Evolutionary conservation across 1,140 invertebrate genomes (phyloP).

Genomic region (Amyelois transitella): DNA sequence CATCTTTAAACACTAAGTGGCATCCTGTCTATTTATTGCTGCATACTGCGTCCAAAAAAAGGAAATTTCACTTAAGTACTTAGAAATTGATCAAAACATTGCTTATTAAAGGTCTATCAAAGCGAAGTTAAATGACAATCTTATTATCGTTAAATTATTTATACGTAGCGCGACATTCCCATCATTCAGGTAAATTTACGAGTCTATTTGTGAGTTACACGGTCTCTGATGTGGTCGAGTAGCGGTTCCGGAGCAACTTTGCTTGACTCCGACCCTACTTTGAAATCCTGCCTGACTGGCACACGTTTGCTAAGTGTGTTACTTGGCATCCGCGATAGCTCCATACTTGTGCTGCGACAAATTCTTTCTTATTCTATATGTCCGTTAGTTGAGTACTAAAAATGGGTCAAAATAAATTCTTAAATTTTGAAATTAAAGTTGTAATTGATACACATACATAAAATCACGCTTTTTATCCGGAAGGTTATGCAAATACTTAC

Average conservation of each 20-base stretch:
- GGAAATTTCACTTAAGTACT: too few relatives aligned
- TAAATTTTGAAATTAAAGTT: too few relatives aligned
- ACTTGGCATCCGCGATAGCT: constrained; percentile 20
- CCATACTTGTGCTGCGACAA: background rate
- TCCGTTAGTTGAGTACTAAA: too few relatives aligned
- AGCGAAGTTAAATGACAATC: background rate
- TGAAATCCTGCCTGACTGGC: constrained; percentile 20
- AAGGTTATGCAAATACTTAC: too few relatives aligned
- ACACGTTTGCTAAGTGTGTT: constrained; percentile 24
- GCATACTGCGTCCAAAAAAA: too few relatives aligned
- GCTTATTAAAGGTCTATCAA: background rate
- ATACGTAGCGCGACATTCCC: background rate
- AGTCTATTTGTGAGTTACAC: background rate
- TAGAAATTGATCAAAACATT: too few relatives aligned
- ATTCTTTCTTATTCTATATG: constrained; percentile 13
- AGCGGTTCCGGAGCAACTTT: too few relatives aligned
- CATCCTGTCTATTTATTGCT: too few relatives aligned
- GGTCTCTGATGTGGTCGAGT: background rate
- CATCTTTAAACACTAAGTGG: too few relatives aligned
- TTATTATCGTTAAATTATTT: background rate
- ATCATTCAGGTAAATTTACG: background rate
- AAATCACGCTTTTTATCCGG: too few relatives aligned
- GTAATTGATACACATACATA: too few relatives aligned
- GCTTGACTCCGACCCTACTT: constrained; percentile 22
- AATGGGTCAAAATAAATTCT: too few relatives aligned